Evolutionary conservation across 1,140 invertebrate species (phyloP).

Genomic region (Acyrthosiphon pisum): DNA sequence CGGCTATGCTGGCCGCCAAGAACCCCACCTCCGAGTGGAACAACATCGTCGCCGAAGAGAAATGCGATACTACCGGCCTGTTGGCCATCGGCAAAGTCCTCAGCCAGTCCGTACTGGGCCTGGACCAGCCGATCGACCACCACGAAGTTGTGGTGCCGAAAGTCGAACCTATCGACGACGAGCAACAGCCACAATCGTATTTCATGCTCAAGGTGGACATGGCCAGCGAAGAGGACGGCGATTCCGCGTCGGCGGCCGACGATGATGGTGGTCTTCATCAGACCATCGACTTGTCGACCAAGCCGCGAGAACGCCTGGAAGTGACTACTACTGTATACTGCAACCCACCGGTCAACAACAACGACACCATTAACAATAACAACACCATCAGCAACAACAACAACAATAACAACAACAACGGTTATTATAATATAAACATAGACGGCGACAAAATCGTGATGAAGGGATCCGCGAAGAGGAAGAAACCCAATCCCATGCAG

Average conservation of each 20-base stretch:
- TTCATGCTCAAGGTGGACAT: constrained; percentile 47
- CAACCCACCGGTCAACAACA: constrained; percentile 30
- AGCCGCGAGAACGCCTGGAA: constrained; percentile 18
- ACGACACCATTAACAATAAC: constrained; percentile 8
- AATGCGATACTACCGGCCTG: constrained; percentile 58
- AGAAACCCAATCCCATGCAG: constrained; percentile 49
- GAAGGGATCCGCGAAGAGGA: constrained; percentile 49
- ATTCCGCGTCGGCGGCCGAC: neutral
- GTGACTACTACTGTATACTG: constrained; percentile 44
- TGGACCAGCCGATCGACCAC: constrained; percentile 62
- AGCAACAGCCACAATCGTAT: neutral
- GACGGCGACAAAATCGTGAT: neutral
- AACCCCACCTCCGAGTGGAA: constrained; percentile 60
- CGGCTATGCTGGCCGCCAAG: constrained; percentile 60
- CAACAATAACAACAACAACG: constrained; percentile 15
- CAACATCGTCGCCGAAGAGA: constrained; percentile 44
- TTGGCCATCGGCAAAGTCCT: constrained; percentile 61
- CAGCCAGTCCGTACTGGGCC: constrained; percentile 63
- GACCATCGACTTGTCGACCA: constrained; percentile 47
- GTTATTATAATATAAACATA: neutral
- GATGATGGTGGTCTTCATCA: neutral
- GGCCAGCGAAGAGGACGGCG: constrained; percentile 38
- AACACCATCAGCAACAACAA: constrained; percentile 22
- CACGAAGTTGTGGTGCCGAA: constrained; percentile 55
- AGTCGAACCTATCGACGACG: constrained; percentile 53